Conservation (phyloP, 2,113 vertebrate genomes). For the Laticauda colubrina region DNA sequence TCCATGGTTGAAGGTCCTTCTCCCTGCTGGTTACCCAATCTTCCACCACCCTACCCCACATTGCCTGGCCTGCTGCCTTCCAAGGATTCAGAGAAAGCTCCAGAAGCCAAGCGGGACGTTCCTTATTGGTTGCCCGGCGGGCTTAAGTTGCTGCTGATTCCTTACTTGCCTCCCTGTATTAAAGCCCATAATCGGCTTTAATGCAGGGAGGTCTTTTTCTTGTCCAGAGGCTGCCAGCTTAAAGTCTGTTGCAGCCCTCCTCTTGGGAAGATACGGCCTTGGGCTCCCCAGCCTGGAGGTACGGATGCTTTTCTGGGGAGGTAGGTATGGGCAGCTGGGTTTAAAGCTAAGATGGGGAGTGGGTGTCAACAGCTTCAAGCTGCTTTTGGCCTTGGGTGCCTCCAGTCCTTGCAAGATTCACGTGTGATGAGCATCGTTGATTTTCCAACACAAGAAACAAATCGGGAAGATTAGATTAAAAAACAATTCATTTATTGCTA, state of each 20-base stretch:
- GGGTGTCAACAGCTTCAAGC: fast-evolving
- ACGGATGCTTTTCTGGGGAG: not conserved
- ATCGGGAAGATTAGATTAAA: too few relatives aligned
- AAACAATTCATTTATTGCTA: too few relatives aligned
- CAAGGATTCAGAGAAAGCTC: not conserved
- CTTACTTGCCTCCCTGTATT: not conserved
- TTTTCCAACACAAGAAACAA: too few relatives aligned
- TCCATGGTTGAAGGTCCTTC: not conserved
- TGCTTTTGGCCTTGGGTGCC: not conserved
- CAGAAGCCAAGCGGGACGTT: fast-evolving
- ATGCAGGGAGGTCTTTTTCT: not conserved
- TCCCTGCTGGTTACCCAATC: not conserved
- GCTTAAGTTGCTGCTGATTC: constrained; percentile 47
- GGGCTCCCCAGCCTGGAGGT: constrained; percentile 54
- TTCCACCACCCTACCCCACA: not conserved
- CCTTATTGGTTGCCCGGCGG: not conserved
- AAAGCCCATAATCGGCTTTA: constrained; percentile 20
- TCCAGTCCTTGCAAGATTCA: not conserved
- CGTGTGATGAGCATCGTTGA: not conserved
- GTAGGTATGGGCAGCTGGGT: not conserved
- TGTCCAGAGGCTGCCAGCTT: constrained; percentile 45
- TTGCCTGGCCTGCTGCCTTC: not conserved
- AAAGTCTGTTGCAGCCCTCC: not conserved
- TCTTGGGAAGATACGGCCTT: not conserved
- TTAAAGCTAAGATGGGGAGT: not conserved